Evolutionary conservation across 2,797 vertebrate species (phyloP).

Genomic region (Falco naumanni): DNA sequence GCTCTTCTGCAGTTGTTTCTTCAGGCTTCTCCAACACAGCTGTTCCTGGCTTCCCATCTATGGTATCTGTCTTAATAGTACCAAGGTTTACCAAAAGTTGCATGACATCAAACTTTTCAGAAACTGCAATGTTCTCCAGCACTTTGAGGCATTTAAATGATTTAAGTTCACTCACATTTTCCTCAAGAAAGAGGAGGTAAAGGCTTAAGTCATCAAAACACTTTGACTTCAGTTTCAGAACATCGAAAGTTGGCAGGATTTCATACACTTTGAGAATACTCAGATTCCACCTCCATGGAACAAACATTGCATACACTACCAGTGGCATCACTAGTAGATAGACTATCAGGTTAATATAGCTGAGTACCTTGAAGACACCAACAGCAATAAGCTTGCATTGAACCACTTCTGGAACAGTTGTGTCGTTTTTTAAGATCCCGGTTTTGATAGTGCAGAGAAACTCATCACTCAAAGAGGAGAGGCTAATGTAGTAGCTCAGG

Average conservation of each 20-base stretch:
- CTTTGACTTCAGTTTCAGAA: constrained; percentile 82
- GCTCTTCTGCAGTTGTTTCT: not conserved
- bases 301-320: constrained; percentile 84
- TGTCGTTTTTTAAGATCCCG: constrained; percentile 85
- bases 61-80: constrained; percentile 87
- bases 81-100: constrained; percentile 87
- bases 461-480: constrained; percentile 88
- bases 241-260: constrained; percentile 86
- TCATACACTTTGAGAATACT: constrained; percentile 87
- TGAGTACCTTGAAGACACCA: constrained; percentile 92
- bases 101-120: constrained; percentile 86
- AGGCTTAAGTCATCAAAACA: constrained; percentile 89
- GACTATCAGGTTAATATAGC: constrained; percentile 88
- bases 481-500: constrained; percentile 90
- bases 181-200: constrained; percentile 91
- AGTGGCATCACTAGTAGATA: constrained; percentile 84
- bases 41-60: constrained; percentile 79
- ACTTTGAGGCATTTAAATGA: constrained; percentile 96
- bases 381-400: constrained; percentile 96
- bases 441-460: constrained; percentile 89
- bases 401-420: constrained; percentile 81
- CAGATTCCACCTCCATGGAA: constrained; percentile 80
- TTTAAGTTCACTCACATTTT: constrained; percentile 95
- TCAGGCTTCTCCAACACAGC: not conserved
- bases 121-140: constrained; percentile 88